Evolutionary conservation across 2,113 vertebrate genomes (phyloP), one percentile per base, ranked within the genome.

Genomic region (Tetrax tetrax): DNA sequence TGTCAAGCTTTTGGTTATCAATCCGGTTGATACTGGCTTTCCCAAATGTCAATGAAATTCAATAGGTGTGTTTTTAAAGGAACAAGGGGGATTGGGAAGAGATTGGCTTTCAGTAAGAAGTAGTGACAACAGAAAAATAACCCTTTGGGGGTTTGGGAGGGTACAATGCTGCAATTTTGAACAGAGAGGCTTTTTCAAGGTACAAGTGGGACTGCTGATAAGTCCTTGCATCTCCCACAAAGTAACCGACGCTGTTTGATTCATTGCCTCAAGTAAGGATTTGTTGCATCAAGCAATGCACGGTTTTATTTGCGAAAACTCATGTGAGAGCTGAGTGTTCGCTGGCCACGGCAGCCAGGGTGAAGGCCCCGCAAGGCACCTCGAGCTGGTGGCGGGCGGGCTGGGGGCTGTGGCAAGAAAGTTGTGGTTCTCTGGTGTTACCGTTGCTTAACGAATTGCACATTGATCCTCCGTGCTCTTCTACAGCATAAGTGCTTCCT

Each of bases 291-390:
- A 2, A 45, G 60, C 45, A 48, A 31, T 5, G 9, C 35, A 2
- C 1, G 4, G 28, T 51, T 77, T 20, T 28, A 14, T 4, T 65
- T 6, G 0, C 12, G 11, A 22, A 10, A 22, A 7, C 6, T 1
- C 0, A 0, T 2, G 9, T 13, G 69, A 72, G 59, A 45, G 51
- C 37, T 3, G 48, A 8, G 37, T 2, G 57, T 63, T 17, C 1
- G 11, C 45, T 33, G 71, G 18, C 31, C 2, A 2, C 18, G 3
- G 76, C 18, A 31, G 50, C 50, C 21, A 2, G 60, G 41, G 8
- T 28, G 66, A 4, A 35, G 70, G 45, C 21, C 22, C 41, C 0
- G 0, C 5, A 18, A 11, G 63, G 31, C 2, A 0, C 35, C 53
- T 27, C 6, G 17, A 3, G 56, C 16, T 21, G 63, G 10, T 33